phyloP scores from a whole-genome alignment of 2,888 invertebrate genomes.

The Ophonus ardosiacus region DNA sequence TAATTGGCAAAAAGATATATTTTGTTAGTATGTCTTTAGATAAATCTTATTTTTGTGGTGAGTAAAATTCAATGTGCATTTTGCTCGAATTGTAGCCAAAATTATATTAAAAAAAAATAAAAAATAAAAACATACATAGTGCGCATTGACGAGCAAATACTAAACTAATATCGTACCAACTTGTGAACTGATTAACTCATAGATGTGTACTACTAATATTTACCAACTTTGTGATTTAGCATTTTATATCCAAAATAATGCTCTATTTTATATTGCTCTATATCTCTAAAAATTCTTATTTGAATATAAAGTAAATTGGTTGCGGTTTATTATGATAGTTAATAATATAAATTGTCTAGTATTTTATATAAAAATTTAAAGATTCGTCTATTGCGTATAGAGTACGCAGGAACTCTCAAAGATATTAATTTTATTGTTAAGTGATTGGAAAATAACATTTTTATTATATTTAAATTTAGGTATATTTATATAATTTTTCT shows the following conservation, averaged over 20 bases:
- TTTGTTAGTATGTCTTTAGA: slow-evolving; percentile 5
- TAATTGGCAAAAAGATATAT: slow-evolving; percentile 20
- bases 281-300: slow-evolving; percentile 61
- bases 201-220: slow-evolving; percentile 63
- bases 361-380: slow-evolving; percentile 62
- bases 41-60: slow-evolving; percentile 10
- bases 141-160: slow-evolving; percentile 58
- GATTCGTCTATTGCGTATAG: slow-evolving; percentile 52
- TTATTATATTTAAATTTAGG: slow-evolving; percentile 55
- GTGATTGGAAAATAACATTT: slow-evolving; percentile 34
- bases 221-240: slow-evolving; percentile 63
- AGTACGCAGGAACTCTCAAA: slow-evolving; percentile 46
- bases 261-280: slow-evolving; percentile 64
- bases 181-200: slow-evolving; percentile 63
- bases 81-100: slow-evolving; percentile 43
- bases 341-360: slow-evolving; percentile 63
- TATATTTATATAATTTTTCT: slow-evolving; percentile 52
- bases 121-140: slow-evolving; percentile 16
- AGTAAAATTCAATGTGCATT: slow-evolving; percentile 39
- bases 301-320: slow-evolving; percentile 68
- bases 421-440: slow-evolving; percentile 52
- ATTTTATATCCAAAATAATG: slow-evolving; percentile 64
- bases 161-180: slow-evolving; percentile 63
- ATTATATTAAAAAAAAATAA: neutral
- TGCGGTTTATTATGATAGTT: slow-evolving; percentile 69